Percentiles rank a stretch among this genome's conserved stretches.
Evolutionary conservation across 1,140 invertebrate genomes (phyloP).

Genomic region (Whitmania pigra): DNA sequence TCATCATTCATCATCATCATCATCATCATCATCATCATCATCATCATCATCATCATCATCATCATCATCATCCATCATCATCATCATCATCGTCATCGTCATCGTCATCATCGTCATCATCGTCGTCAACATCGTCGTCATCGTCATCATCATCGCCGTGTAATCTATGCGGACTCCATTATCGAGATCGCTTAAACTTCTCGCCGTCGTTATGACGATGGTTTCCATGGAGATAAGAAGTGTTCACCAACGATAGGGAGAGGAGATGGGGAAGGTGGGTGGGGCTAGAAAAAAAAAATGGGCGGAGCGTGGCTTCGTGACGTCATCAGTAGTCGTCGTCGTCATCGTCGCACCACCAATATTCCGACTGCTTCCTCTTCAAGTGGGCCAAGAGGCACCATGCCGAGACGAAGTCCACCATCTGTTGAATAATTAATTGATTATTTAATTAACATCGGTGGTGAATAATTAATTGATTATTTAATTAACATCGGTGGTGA

Average conservation of each 20-base stretch:
- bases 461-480: too few species aligned
- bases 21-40: too few species aligned
- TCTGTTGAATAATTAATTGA: background rate
- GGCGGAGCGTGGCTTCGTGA: too few species aligned
- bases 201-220: background rate
- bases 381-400: constrained; percentile 10
- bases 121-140: background rate
- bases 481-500: too few species aligned
- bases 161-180: too few species aligned
- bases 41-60: too few species aligned
- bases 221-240: constrained; percentile 4
- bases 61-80: too few species aligned
- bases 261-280: too few species aligned
- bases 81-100: constrained; percentile 1
- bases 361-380: constrained; percentile 2
- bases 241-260: background rate
- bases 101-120: constrained; percentile 9
- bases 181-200: background rate
- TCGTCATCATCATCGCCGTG: background rate
- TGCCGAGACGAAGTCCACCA: background rate
- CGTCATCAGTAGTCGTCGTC: constrained; percentile 1
- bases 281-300: too few species aligned
- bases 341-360: constrained; percentile 2
- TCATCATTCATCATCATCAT: too few species aligned
- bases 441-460: too few species aligned